These are phyloP conservation scores for Corythornis madagascariensis DNA, from an alignment of 2,113 vertebrate species.

Conservation along the genomic window DNA sequence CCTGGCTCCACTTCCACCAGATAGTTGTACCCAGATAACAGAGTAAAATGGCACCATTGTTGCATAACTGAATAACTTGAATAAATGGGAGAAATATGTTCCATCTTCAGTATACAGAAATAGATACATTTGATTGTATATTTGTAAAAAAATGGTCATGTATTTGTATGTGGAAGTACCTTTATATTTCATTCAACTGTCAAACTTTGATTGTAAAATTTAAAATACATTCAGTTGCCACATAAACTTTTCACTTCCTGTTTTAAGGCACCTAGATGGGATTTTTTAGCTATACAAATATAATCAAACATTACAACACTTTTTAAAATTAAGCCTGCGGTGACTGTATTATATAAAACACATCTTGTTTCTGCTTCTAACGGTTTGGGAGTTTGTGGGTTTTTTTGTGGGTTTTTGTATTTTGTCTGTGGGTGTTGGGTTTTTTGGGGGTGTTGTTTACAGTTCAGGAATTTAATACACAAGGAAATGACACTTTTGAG, in stretches of 20 bases:
- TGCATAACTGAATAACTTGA: not conserved
- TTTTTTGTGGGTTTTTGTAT: too few relatives aligned
- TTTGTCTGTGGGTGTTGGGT: not conserved
- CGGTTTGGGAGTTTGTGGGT: not conserved
- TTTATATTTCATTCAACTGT: not conserved
- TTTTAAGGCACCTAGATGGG: not conserved
- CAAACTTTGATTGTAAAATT: not conserved
- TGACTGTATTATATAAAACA: not conserved
- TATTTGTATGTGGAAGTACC: not conserved
- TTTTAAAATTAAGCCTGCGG: not conserved
- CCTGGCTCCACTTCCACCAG: not conserved
- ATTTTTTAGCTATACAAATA: not conserved
- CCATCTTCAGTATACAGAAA: not conserved
- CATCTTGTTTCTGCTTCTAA: not conserved
- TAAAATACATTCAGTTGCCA: not conserved
- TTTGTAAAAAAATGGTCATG: not conserved
- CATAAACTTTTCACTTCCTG: not conserved
- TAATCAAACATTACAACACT: not conserved
- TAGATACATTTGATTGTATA: not conserved
- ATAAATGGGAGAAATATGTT: not conserved
- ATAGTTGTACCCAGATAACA: not conserved
- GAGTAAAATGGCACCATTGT: not conserved
- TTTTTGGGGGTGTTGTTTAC: rapidly evolving
- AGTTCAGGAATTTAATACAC: not conserved
- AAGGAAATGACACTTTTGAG: not conserved